Evolutionary conservation across 2,797 vertebrate species (phyloP).

Genomic region (Ctenochaetus hawaiiensis): DNA sequence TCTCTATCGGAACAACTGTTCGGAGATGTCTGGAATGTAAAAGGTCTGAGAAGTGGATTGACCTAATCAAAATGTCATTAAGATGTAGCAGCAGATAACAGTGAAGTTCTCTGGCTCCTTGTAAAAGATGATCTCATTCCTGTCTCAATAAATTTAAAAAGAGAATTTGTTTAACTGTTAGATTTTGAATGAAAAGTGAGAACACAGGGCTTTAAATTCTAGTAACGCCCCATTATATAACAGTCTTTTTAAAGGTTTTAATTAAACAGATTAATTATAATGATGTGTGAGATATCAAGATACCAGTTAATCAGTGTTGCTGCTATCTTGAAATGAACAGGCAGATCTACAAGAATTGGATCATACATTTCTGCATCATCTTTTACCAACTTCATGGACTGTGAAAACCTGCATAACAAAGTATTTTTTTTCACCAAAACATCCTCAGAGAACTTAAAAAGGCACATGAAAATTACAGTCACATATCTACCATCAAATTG

Average conservation of each 20-base stretch:
- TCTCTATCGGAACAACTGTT: slow-evolving; percentile 58
- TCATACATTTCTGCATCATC: background rate
- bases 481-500: slow-evolving; percentile 1
- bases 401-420: background rate
- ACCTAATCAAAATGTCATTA: slow-evolving; percentile 51
- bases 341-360: background rate
- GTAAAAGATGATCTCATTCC: slow-evolving; percentile 12
- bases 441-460: background rate
- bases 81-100: slow-evolving; percentile 30
- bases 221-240: background rate
- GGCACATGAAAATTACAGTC: slow-evolving; percentile 2
- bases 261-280: background rate
- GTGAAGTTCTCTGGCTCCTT: background rate
- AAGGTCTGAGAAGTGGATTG: slow-evolving; percentile 53
- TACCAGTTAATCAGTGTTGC: background rate
- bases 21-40: slow-evolving; percentile 52
- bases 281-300: background rate
- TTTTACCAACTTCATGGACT: background rate
- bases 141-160: slow-evolving; percentile 6
- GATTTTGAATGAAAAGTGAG: background rate
- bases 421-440: background rate
- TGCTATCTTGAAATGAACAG: background rate
- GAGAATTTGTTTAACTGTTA: background rate
- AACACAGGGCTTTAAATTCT: background rate
- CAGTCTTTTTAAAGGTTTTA: slow-evolving; percentile 8